Evolutionary conservation across 2,888 invertebrate genomes (phyloP), one percentile per base, ranked within the genome.

Genomic region (Laothoe populi): DNA sequence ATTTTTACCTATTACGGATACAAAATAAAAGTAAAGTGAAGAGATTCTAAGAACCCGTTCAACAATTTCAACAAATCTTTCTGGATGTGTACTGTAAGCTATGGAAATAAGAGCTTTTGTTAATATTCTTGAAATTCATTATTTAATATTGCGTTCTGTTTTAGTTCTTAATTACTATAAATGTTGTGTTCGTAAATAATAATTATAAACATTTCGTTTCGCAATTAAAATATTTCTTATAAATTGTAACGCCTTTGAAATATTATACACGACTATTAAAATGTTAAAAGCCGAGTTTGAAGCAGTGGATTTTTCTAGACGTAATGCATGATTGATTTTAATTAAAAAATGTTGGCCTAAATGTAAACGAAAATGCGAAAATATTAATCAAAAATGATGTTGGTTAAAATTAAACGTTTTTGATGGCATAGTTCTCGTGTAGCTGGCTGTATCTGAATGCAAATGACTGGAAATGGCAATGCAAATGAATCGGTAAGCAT

Each of bases 231-330:
- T 53, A 35, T 19, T 35, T 53, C 31, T 53, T 35, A 35, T 35
- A 53, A 53, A 31, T 53, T 35, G 35, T 19, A 31, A 35, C 53
- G 53, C 19, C 53, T 53, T 53, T 19, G 53, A 31, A 53, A 53
- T 53, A 35, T 53, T 53, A 4, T 35, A 31, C 19, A 31, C 16
- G 19, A 53, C 31, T 53, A 53, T 11, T 53, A n/a, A n/a, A n/a
- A n/a, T n/a, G n/a, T 53, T 19, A 19, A 11, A 19, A 11, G 53
- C 24, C 13, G 16, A 4, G 7, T 19, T 35, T 16, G 53, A 19
- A 16, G 4, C 11, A 11, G 10, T 3, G 35, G 19, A 53, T 53
- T 53, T 53, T 31, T 53, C 35, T 11, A 5, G 11, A 4, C 19
- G 53, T 19, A 53, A 53, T 53, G 31, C 19, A 31, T 53, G 31